phyloP scores from a whole-genome alignment of 2,888 invertebrate genomes.

The Sepiola atlantica region DNA sequence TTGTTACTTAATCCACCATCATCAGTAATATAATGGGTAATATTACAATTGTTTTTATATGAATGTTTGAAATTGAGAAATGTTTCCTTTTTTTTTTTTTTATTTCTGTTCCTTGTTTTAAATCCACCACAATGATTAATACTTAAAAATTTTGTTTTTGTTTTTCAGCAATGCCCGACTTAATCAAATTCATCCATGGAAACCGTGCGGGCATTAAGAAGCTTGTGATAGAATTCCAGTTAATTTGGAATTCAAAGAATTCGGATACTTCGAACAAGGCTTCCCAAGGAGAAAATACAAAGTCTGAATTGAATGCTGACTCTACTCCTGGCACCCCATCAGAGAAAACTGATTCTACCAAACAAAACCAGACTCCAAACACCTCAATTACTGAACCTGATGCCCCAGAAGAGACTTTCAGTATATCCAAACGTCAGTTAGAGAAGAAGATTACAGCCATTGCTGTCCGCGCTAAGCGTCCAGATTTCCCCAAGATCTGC shows the following conservation, averaged over 20 bases:
- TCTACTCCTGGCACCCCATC: conserved; percentile 48
- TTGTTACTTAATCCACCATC: no score
- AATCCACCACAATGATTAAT: no score
- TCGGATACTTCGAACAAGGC: conserved; percentile 50
- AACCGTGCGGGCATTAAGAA: conserved; percentile 79
- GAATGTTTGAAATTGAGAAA: no score
- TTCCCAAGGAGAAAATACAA: conserved; percentile 50
- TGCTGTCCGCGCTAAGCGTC: conserved; percentile 79
- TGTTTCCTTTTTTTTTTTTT: no score
- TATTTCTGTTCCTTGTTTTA: no score
- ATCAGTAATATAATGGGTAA: no score
- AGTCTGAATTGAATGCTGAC: conserved; percentile 36
- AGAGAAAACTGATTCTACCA: conserved; percentile 15
- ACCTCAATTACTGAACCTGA: conserved; percentile 41
- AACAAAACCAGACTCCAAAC: conserved; percentile 38
- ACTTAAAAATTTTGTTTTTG: conserved; percentile 34
- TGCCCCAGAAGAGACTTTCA: conserved; percentile 54
- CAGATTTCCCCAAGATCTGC: conserved; percentile 78
- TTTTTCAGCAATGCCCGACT: conserved; percentile 78
- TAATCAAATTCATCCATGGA: conserved; percentile 82
- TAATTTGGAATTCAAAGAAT: conserved; percentile 77
- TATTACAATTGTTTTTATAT: no score
- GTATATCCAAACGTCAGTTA: conserved; percentile 71
- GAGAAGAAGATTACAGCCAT: conserved; percentile 78
- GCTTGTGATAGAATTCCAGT: conserved; percentile 80